Percentiles rank a stretch among this genome's conserved stretches.
Conservation (phyloP, 2,888 invertebrate genomes). For the Leptinotarsa peninsularis region DNA sequence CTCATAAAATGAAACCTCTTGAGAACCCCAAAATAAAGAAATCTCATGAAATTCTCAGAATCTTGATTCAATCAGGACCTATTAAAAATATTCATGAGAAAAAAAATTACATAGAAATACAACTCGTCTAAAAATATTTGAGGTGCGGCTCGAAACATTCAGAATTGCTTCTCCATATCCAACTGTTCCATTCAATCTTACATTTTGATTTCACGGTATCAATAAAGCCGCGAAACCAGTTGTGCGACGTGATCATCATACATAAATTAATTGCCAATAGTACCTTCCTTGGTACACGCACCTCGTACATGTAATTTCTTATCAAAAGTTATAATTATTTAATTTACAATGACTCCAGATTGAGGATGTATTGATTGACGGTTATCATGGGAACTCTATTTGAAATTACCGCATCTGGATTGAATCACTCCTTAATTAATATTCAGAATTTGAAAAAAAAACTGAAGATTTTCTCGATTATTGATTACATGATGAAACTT, state of each 20-base stretch:
- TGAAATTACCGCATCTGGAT: conserved; percentile 39
- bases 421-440: conserved; percentile 30
- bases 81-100: conserved; percentile 22
- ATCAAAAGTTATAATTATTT: conserved; percentile 52
- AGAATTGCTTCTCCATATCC: conserved; percentile 22
- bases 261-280: conserved; percentile 50
- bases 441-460: conserved; percentile 8
- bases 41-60: conserved; percentile 13
- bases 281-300: conserved; percentile 48
- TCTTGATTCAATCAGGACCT: conserved; percentile 9
- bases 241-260: conserved; percentile 49
- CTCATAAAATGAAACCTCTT: neutral
- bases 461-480: conserved; percentile 6
- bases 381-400: conserved; percentile 38
- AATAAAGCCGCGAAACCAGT: conserved; percentile 48
- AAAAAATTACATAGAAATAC: neutral
- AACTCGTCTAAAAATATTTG: conserved; percentile 17
- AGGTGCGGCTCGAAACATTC: conserved; percentile 18
- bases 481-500: conserved; percentile 8
- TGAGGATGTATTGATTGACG: conserved; percentile 47
- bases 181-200: conserved; percentile 21
- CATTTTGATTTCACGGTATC: conserved; percentile 34
- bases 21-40: neutral
- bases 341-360: conserved; percentile 51
- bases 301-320: conserved; percentile 50